Base-by-base conservation (phyloP, 2,888 invertebrate species). In the Melieria picta region DNA sequence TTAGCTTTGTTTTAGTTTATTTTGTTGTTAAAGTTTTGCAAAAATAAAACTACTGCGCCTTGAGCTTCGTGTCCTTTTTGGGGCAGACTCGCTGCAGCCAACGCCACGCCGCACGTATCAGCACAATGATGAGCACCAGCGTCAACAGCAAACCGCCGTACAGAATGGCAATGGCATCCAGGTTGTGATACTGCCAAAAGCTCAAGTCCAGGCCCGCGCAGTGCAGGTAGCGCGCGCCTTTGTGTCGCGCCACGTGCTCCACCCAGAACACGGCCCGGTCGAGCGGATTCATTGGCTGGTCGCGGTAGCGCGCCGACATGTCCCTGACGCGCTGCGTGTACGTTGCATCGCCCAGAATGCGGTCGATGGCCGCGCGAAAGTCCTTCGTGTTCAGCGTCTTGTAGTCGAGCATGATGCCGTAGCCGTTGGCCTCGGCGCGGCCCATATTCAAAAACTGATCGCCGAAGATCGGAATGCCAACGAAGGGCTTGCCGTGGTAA, bases 381-480 rank as follows among this genome's bases (percentile, higher is more conserved):
- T 72, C 80, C 4, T 82, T 79, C 61, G 84, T 80, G 0, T 80
- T 86, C 4, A 89, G 61, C 0, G 81, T 78, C 3, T 79, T 73
- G 55, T 83, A 85, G 55, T 84, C 79, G 0, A 89, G 77, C 1
- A 75, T 80, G 4, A 85, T 74, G 0, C 86, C 89, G 77, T 84
- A 87, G 4, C 89, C 89, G 60, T 81, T 79, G 4, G 78, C 74
- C 67, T 83, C 86, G 4, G 88, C 87, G 9, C 84, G 83, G 1
- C 80, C 85, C 81, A 89, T 88, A 73, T 90, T 90, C 13, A 87
- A 75, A 67, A 86, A 84, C 78, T 90, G 89, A 80, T 90, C 90
- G 0, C 84, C 88, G 71, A 88, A 88, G 16, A 89, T 82, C 0
- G 90, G 90, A 62, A 89, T 86, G 3, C 88, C 89, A n/a, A 89